Percentiles rank a stretch among this genome's conserved stretches.
These are phyloP conservation scores for Malacoraja senta DNA, from an alignment of 2,797 vertebrate species.

Conservation along the genomic window DNA sequence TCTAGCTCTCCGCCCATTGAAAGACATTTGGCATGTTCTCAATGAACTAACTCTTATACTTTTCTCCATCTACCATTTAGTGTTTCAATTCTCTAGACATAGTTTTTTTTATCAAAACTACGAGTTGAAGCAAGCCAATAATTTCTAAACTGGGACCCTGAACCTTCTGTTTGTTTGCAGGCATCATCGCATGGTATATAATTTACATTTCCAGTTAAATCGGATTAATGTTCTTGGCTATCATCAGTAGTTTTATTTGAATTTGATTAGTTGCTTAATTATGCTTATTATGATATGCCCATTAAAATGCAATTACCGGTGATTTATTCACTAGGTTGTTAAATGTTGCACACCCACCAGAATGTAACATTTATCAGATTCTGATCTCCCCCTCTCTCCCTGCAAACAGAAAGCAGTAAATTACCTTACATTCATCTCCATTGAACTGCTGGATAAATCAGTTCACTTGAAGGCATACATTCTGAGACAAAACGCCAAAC, in stretches of 20 bases:
- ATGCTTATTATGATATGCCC: slow-evolving; percentile 22
- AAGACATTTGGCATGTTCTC: neutral
- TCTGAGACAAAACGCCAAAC: neutral
- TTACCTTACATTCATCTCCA: neutral
- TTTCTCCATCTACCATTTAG: neutral
- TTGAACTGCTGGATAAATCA: slow-evolving; percentile 4
- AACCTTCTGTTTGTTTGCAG: neutral
- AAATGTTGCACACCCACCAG: slow-evolving; percentile 12
- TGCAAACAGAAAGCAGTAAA: neutral
- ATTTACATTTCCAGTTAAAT: slow-evolving; percentile 25
- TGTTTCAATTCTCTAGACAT: neutral
- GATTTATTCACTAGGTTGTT: slow-evolving; percentile 21
- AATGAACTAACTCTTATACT: neutral
- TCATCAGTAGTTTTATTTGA: slow-evolving; percentile 27
- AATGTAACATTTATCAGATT: slow-evolving; percentile 30
- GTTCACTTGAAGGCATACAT: neutral
- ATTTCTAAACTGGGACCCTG: neutral
- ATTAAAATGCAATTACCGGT: slow-evolving; percentile 34
- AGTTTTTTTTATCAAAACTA: neutral
- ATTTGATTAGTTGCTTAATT: slow-evolving; percentile 37
- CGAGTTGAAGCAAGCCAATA: too few species aligned
- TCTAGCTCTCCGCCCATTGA: neutral
- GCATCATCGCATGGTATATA: too few species aligned
- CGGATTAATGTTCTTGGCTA: slow-evolving; percentile 19
- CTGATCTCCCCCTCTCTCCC: neutral